Base-by-base conservation (phyloP, 2,797 vertebrate species). In the Micrastur ruficollis region DNA sequence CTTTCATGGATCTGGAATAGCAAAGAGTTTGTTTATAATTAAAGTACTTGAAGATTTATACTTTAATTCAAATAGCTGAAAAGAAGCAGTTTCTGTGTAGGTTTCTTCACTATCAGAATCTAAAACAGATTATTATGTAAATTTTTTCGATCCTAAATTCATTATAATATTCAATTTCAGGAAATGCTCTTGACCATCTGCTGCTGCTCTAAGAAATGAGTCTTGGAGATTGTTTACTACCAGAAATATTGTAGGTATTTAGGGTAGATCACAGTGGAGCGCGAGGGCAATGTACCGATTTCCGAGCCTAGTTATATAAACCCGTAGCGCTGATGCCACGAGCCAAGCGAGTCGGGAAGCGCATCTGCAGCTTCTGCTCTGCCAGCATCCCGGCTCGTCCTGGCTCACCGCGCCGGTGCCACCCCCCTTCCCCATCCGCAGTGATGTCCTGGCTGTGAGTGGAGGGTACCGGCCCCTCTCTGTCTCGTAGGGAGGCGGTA, bases 101-200 rank as follows among this genome's bases (percentile, higher is more conserved):
- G 91, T 88, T 89, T 94, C 95, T 93, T 67, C 88, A 74, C 91
- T 61, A 83, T 93, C 71, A 74, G 75, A 66, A 95, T 90, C 95
- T 65, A 81, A 90, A 97, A 5, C 97, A 97, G 95, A 93, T 97
- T 96, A 96, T 97, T 96, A 97, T 96, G 97, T 97, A 96, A 96
- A 96, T 97, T 91, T 89, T 92, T 95, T 89, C 22, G 27, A 93
- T 78, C 63, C 63, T 82, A 96, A 96, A 97, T 96, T 89, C 62
- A 93, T 97, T 96, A 96, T 92, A 96, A 88, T 95, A 96, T 97
- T 96, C 95, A 93, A 97, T 98, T 97, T 98, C 95, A 81, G 91
- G 95, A 87, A 88, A 91, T 83, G 72, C 93, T 94, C 96, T 98
- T 97, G 94, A 96, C 96, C 97, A 98, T 96, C 98, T 97, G 96